A percentile compares a stretch with the other conserved stretches of the same genome.
Evolutionary conservation across 2,113 vertebrate genomes (phyloP).

Genomic region (Hyperopisus bebe): DNA sequence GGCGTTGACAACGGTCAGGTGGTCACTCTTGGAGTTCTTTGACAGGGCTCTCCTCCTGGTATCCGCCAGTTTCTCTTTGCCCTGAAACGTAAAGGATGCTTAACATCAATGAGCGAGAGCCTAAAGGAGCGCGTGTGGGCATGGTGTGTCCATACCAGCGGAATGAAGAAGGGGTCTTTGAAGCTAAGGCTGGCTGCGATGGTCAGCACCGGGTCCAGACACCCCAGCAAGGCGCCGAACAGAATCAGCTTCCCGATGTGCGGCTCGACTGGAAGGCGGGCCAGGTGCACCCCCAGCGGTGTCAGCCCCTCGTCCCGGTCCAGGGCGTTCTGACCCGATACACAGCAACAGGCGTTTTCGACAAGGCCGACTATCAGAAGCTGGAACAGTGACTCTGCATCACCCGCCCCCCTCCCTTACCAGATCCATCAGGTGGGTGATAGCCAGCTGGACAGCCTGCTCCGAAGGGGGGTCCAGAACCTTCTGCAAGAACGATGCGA

Average conservation of each 20-base stretch:
- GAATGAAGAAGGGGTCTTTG: slow-evolving; percentile 97
- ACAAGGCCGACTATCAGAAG: not conserved
- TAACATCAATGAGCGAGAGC: not conserved
- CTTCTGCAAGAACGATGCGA: slow-evolving; percentile 79
- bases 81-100: slow-evolving; percentile 54
- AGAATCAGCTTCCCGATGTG: slow-evolving; percentile 98
- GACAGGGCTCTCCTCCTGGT: slow-evolving; percentile 79
- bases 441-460: slow-evolving; percentile 73
- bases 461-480: slow-evolving; percentile 81
- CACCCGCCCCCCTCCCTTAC: slow-evolving; percentile 50
- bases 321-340: slow-evolving; percentile 76
- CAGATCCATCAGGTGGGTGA: slow-evolving; percentile 86
- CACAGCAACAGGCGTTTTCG: not conserved
- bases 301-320: slow-evolving; percentile 84
- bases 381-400: not conserved
- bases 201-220: slow-evolving; percentile 86
- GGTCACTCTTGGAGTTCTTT: slow-evolving; percentile 84
- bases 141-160: slow-evolving; percentile 67
- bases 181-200: slow-evolving; percentile 97
- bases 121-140: not conserved
- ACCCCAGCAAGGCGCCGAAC: slow-evolving; percentile 88
- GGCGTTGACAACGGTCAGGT: slow-evolving; percentile 88
- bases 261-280: slow-evolving; percentile 86
- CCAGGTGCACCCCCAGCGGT: slow-evolving; percentile 84
- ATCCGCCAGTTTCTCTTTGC: slow-evolving; percentile 94